Percentiles rank a stretch among this genome's conserved stretches.
phyloP scores from a whole-genome alignment of 2,113 vertebrate genomes.

The Varanus salvator region DNA sequence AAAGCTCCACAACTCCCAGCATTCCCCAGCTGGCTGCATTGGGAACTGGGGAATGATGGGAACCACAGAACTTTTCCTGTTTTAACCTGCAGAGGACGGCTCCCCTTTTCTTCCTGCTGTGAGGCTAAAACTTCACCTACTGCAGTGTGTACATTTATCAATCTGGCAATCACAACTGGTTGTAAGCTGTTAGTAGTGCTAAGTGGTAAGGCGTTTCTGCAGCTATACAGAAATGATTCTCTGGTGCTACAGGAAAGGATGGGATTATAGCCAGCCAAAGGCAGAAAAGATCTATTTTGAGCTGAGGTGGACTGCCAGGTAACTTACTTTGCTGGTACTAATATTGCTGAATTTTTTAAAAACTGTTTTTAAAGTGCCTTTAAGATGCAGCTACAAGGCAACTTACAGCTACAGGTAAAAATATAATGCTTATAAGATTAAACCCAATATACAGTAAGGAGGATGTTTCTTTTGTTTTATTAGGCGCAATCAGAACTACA shows the following conservation, averaged over 20 bases:
- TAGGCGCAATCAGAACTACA: conserved; percentile 97
- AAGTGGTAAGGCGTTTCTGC: neutral
- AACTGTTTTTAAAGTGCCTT: too few species aligned
- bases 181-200: neutral
- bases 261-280: neutral
- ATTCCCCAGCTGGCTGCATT: too few species aligned
- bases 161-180: neutral
- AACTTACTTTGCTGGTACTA: conserved; percentile 22
- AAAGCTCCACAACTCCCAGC: too few species aligned
- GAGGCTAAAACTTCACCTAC: neutral
- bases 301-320: neutral
- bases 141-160: neutral
- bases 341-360: neutral
- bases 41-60: too few species aligned
- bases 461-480: conserved; percentile 61
- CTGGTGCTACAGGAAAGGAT: neutral
- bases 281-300: neutral
- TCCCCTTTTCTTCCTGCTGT: too few species aligned
- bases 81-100: too few species aligned
- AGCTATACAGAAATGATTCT: neutral
- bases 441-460: neutral
- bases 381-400: too few species aligned
- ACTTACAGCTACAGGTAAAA: neutral
- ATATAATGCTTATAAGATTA: neutral
- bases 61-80: too few species aligned